Evolutionary conservation across 2,113 vertebrate species (phyloP), one percentile per base, ranked within the genome.

Genomic region (Lophura nycthemera): DNA sequence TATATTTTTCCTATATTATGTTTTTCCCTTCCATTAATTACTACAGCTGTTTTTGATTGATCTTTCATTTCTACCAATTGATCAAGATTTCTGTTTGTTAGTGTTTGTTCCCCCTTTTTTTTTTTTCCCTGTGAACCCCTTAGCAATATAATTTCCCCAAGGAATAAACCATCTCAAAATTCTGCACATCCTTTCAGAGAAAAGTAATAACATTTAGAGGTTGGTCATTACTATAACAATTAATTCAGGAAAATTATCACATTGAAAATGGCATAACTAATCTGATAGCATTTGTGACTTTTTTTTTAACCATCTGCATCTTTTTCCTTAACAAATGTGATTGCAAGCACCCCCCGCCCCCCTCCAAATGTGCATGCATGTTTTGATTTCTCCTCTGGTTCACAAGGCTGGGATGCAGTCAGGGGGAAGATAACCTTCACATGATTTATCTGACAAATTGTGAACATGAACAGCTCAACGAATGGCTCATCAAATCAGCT

Each of bases 391-490:
- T 79, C 18, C 34, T 70, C 64, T 43, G 24, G 3, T 72, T 85
- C 43, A 30, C 32, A 34, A 40, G 11, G 54, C 32, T 73, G 27
- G 13, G 34, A 22, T 67, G 30, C 40, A 81, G 70, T 78, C 32
- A 38, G 12, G 56, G 11, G 45, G 40, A 86, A 32, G 32, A 48
- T 11, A 73, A 61, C 14, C 72, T 70, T 59, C 2, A 3, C 45
- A 38, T 47, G 47, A 48, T 70, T 65, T 25, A 20, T 61, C 45
- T 93, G 77, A 57, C 52, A 78, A 65, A 79, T 30, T 3, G 0
- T 0, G 2, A 32, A 72, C 0, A 0, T 9, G 16, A 50, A 0
- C 30, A 24, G 5, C 1, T 0, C n/a, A 40, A 67, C 1, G 17
- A 19, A 32, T 1, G 1, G 61, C 48, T 90, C 64, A 43, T 86